Evolutionary conservation across 2,888 invertebrate species (phyloP).

Genomic region (Macaria liturata): DNA sequence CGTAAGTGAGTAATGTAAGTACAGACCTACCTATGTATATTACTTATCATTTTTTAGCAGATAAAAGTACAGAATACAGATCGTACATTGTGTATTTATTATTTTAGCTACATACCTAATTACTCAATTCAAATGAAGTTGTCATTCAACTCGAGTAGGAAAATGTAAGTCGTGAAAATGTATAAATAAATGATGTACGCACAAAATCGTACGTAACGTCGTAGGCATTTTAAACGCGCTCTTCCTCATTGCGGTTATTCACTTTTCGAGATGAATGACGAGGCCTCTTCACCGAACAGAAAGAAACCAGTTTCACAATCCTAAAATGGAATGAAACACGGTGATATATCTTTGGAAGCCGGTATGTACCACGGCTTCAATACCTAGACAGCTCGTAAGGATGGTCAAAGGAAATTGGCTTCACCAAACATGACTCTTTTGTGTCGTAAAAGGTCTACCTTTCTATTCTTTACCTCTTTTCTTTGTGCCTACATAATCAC

Average conservation of each 20-base stretch:
- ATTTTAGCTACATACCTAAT: too few species aligned
- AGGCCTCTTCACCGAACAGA: slow-evolving; percentile 13
- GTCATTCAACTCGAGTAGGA: too few species aligned
- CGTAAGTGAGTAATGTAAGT: too few species aligned
- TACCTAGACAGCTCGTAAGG: not conserved
- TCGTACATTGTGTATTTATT: too few species aligned
- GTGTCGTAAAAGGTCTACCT: not conserved
- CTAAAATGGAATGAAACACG: slow-evolving; percentile 2
- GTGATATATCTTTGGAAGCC: slow-evolving; percentile 7
- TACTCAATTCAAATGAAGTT: too few species aligned
- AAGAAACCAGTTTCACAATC: slow-evolving; percentile 13
- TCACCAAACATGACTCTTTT: not conserved
- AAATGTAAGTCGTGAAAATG: too few species aligned
- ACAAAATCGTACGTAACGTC: slow-evolving; percentile 34
- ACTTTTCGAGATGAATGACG: slow-evolving; percentile 13
- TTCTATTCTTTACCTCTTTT: not conserved
- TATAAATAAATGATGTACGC: slow-evolving; percentile 5
- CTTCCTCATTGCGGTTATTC: slow-evolving; percentile 33
- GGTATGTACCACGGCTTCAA: not conserved
- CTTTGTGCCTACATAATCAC: not conserved
- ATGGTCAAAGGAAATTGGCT: not conserved
- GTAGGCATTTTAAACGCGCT: slow-evolving; percentile 34
- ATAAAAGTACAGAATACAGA: too few species aligned
- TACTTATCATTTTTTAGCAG: too few species aligned
- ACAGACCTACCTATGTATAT: too few species aligned